A percentile compares a stretch with the other conserved stretches of the same genome.
Evolutionary conservation across 1,140 invertebrate species (phyloP).

Genomic region (Orussus abietinus): DNA sequence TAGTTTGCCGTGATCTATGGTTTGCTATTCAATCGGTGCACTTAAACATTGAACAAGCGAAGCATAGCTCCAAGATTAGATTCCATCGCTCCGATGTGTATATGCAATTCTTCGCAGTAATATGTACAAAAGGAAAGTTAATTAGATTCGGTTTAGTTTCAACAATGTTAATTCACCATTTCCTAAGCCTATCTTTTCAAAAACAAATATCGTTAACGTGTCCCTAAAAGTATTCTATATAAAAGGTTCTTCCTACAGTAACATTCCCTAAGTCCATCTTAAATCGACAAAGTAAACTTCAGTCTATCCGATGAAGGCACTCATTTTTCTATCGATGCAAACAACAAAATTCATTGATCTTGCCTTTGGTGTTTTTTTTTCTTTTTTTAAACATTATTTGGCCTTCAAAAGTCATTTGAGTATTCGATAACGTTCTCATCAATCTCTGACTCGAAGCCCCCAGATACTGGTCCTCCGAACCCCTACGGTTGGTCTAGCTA

Average conservation of each 20-base stretch:
- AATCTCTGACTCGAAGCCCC: slow-evolving; percentile 80
- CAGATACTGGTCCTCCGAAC: slow-evolving; percentile 82
- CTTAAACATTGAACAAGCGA: not conserved
- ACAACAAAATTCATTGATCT: not conserved
- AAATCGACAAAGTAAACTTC: not conserved
- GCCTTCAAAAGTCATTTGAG: not conserved
- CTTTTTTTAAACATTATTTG: not conserved
- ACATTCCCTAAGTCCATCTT: not conserved
- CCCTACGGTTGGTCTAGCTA: slow-evolving; percentile 84
- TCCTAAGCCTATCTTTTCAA: not conserved
- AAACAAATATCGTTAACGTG: not conserved
- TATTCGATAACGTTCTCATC: slow-evolving; percentile 20
- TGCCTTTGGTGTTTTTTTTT: not conserved
- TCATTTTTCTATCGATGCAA: too few relatives aligned
- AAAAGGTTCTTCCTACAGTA: not conserved
- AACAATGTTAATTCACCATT: not conserved
- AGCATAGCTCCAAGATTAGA: not conserved
- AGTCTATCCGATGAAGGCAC: not conserved
- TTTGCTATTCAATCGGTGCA: not conserved
- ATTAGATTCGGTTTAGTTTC: too few relatives aligned
- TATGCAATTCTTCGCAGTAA: not conserved
- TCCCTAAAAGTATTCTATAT: not conserved
- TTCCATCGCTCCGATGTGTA: not conserved
- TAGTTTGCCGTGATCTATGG: not conserved
- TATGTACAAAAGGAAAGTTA: not conserved